Conservation (phyloP, 1,140 invertebrate species). For the Megalopta genalis region DNA sequence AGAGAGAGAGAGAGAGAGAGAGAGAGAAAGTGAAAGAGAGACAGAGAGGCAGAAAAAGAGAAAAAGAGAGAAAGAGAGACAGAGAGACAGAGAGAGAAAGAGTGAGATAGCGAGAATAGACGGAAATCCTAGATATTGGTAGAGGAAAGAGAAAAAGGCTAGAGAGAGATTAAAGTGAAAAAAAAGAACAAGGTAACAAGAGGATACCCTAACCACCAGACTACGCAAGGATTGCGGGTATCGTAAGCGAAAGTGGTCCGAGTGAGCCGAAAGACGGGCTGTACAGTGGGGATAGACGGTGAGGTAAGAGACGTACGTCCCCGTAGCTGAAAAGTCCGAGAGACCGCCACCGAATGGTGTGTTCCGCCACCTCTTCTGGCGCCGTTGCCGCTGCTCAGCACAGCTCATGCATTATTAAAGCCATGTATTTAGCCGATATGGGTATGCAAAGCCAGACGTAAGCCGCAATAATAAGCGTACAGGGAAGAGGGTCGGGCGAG, state of each 20-base stretch:
- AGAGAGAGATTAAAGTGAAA: constrained; percentile 1
- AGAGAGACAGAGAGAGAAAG: background rate
- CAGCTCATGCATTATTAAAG: constrained; percentile 78
- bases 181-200: constrained; percentile 8
- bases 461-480: constrained; percentile 75
- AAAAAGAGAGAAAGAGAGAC: constrained; percentile 21
- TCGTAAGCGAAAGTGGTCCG: constrained; percentile 28
- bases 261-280: background rate
- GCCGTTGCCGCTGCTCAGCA: constrained; percentile 57
- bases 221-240: constrained; percentile 14
- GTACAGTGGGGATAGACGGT: background rate
- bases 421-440: constrained; percentile 75
- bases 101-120: too few species aligned
- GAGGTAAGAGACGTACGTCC: constrained; percentile 5
- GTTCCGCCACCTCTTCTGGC: constrained; percentile 71
- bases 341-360: constrained; percentile 71
- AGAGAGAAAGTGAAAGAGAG: background rate
- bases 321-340: constrained; percentile 11
- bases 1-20: background rate
- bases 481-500: constrained; percentile 49
- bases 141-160: constrained; percentile 10
- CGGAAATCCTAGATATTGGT: background rate
- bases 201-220: constrained; percentile 13
- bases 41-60: background rate
- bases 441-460: constrained; percentile 76